Conservation (phyloP, 2,888 invertebrate genomes). For the Octonoba sinensis region DNA sequence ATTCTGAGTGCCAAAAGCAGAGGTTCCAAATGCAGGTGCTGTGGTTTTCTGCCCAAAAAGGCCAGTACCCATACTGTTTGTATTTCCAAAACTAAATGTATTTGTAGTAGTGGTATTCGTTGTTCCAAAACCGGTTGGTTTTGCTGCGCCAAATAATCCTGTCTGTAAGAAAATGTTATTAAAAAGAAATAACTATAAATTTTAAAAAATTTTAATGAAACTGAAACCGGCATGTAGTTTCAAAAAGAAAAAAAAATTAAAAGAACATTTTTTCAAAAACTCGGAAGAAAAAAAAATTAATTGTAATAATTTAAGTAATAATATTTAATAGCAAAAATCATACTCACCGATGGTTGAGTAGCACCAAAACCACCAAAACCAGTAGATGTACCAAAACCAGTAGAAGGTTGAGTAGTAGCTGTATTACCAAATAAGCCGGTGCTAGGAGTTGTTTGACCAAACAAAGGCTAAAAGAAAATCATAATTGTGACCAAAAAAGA, state of each 20-base stretch:
- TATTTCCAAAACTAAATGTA: conserved; percentile 63
- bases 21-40: conserved; percentile 66
- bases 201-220: neutral
- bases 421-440: conserved; percentile 61
- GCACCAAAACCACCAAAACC: conserved; percentile 65
- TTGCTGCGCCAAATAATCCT: conserved; percentile 69
- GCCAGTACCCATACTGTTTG: conserved; percentile 47
- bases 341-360: conserved; percentile 52
- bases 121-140: conserved; percentile 68
- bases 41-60: conserved; percentile 73
- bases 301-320: too few relatives aligned
- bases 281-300: too few relatives aligned
- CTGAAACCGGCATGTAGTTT: too few relatives aligned
- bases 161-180: conserved; percentile 32
- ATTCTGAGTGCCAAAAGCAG: conserved; percentile 68
- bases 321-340: neutral
- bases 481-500: neutral
- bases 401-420: conserved; percentile 52
- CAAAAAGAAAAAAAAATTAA: too few relatives aligned
- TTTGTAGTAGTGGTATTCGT: conserved; percentile 57
- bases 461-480: conserved; percentile 45
- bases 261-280: too few relatives aligned
- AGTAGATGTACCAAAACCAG: conserved; percentile 54
- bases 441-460: conserved; percentile 50
- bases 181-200: neutral